Base-by-base conservation (phyloP, 2,113 vertebrate genomes). In the Piaya cayana region DNA sequence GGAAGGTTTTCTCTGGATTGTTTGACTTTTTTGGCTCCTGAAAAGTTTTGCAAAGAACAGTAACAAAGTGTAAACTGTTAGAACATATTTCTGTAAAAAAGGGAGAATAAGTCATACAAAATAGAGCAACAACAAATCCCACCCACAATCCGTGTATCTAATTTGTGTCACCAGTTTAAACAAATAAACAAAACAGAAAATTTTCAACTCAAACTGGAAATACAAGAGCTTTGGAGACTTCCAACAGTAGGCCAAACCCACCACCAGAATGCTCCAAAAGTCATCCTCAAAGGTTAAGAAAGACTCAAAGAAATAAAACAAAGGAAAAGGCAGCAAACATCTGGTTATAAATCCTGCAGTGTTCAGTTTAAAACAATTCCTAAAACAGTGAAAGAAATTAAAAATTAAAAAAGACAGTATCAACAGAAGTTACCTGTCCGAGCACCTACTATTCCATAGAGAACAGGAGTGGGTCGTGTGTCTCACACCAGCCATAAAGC, bases 11-110 rank as follows among this genome's bases (percentile, higher is more conserved):
- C 98, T 98, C 98, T 98, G 98, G 96, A 97, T 95, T 98, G 97
- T 97, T 97, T 97, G 97, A 96, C 93, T 97, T 97, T 98, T 98
- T 98, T 98, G 97, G 97, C 95, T 98, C 98, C 98, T 98, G 98
- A 98, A 98, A 98, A 98, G 98, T 98, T 98, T 98, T 98, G 97
- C 97, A 98, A 98, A 98, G 98, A 98, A 98, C 97, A 98, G 98
- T 97, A 98, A 98, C 88, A 97, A 97, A 98, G 97, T 98, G 93
- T 93, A 97, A 97, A 96, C 81, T 97, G 97, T 98, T 98, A 98
- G 97, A 98, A 98, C 85, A 88, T 80, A 70, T 96, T 96, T 97
- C 96, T 98, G 96, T 80, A 79, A 95, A 95, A 94, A 93, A 88
- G 47, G 78, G 91, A 88, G 17, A 69, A 68, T 88, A 97, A 97